Percentiles rank a stretch among this genome's conserved stretches.
Evolutionary conservation across 2,888 invertebrate species (phyloP).

Genomic region (Lasioglossum oenotherae): DNA sequence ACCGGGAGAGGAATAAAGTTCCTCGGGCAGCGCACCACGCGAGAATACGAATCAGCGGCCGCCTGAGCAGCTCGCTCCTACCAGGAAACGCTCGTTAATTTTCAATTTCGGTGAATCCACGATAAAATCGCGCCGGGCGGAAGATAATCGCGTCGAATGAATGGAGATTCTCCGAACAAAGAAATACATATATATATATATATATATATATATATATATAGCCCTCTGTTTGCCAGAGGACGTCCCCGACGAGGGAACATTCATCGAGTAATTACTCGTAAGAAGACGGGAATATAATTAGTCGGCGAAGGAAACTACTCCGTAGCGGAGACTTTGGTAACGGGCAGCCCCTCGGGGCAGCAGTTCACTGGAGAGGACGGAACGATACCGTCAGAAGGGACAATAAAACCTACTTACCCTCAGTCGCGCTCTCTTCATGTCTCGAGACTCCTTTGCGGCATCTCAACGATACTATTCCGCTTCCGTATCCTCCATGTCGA

Average conservation of each 20-base stretch:
- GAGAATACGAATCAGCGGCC: not conserved
- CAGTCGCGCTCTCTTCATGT: conserved; percentile 79
- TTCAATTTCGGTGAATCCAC: not conserved
- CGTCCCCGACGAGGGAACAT: not conserved
- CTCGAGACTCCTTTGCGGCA: conserved; percentile 77
- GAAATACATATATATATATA: not conserved
- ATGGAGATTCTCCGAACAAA: not conserved
- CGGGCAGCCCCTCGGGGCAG: conserved; percentile 30
- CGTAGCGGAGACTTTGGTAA: not conserved
- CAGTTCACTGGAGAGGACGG: conserved; percentile 11
- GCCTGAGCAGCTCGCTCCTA: not conserved
- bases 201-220: no score
- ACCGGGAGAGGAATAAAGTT: not conserved
- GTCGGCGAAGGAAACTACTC: conserved; percentile 9
- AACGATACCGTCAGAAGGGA: conserved; percentile 21
- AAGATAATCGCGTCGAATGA: not conserved
- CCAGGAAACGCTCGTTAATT: not conserved
- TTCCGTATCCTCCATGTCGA: conserved; percentile 69
- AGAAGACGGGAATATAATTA: conserved; percentile 45
- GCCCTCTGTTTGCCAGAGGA: not conserved
- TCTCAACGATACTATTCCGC: conserved; percentile 71
- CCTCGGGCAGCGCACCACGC: not conserved
- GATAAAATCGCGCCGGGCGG: not conserved
- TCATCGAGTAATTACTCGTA: conserved; percentile 28
- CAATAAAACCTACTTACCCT: conserved; percentile 72